Percentiles rank a stretch among this genome's conserved stretches.
Evolutionary conservation across 2,113 vertebrate species (phyloP).

Genomic region (Uropsilus gracilis): DNA sequence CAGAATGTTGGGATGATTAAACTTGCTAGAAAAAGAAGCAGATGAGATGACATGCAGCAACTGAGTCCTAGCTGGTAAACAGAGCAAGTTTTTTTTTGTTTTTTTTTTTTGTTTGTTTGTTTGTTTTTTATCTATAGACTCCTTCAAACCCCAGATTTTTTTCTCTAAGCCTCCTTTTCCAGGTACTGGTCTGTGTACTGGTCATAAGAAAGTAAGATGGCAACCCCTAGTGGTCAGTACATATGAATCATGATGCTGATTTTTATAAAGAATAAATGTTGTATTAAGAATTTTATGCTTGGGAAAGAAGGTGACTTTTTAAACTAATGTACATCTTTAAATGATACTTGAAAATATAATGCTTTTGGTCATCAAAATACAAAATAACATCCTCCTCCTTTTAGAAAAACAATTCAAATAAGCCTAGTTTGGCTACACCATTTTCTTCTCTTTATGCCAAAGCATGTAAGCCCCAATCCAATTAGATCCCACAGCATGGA

Average conservation of each 20-base stretch:
- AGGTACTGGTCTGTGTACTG: not conserved
- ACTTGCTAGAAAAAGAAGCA: conserved; percentile 83
- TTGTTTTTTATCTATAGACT: not conserved
- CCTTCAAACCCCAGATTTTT: not conserved
- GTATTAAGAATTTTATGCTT: not conserved
- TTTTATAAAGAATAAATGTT: not conserved
- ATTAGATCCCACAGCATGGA: not conserved
- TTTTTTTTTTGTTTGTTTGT: too few species aligned
- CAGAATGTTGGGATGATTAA: conserved; percentile 89
- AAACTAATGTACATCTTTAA: not conserved
- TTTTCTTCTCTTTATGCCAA: conserved; percentile 21
- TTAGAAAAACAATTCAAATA: not conserved
- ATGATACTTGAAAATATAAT: not conserved
- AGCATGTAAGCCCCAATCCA: not conserved
- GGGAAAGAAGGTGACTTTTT: conserved; percentile 35
- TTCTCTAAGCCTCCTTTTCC: not conserved
- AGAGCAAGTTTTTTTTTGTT: too few species aligned
- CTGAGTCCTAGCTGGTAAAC: not conserved
- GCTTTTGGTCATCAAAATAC: not conserved
- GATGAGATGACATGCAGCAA: rapidly evolving
- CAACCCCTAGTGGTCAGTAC: conserved; percentile 83
- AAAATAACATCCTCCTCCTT: not conserved
- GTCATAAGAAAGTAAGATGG: conserved; percentile 52
- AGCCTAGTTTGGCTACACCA: not conserved
- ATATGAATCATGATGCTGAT: not conserved